These are phyloP conservation scores for Disparrhopalites patrizii DNA, from an alignment of 2,888 invertebrate genomes.

Conservation along the genomic window DNA sequence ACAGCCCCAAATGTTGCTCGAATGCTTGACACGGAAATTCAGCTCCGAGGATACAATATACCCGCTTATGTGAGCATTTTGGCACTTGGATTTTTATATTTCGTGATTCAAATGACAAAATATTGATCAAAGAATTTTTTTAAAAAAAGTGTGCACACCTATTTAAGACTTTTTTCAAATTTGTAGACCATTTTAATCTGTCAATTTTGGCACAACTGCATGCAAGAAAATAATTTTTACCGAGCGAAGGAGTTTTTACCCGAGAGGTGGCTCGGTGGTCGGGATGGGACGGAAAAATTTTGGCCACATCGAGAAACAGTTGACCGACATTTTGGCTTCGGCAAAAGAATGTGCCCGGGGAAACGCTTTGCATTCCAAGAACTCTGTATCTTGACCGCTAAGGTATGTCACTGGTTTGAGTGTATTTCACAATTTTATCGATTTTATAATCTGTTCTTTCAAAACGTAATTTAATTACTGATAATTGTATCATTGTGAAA, in stretches of 20 bases:
- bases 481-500: too few relatives aligned
- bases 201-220: slow-evolving; percentile 77
- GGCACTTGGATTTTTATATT: too few relatives aligned
- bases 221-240: slow-evolving; percentile 69
- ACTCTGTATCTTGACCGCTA: slow-evolving; percentile 67
- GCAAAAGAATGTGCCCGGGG: slow-evolving; percentile 77
- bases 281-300: slow-evolving; percentile 50
- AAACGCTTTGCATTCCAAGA: slow-evolving; percentile 77
- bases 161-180: slow-evolving; percentile 34
- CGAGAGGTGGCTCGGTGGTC: slow-evolving; percentile 66
- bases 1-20: slow-evolving; percentile 76
- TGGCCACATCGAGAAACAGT: slow-evolving; percentile 60
- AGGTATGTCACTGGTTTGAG: slow-evolving; percentile 55
- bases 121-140: too few relatives aligned
- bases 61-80: slow-evolving; percentile 65
- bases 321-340: slow-evolving; percentile 74
- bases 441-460: too few relatives aligned
- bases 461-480: too few relatives aligned
- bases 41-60: slow-evolving; percentile 63
- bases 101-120: too few relatives aligned
- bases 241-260: slow-evolving; percentile 67
- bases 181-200: slow-evolving; percentile 69
- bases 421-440: too few relatives aligned
- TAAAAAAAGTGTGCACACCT: background rate
- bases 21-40: slow-evolving; percentile 67